Conservation (phyloP, 2,888 invertebrate genomes). For the Cosmia pyralina region DNA sequence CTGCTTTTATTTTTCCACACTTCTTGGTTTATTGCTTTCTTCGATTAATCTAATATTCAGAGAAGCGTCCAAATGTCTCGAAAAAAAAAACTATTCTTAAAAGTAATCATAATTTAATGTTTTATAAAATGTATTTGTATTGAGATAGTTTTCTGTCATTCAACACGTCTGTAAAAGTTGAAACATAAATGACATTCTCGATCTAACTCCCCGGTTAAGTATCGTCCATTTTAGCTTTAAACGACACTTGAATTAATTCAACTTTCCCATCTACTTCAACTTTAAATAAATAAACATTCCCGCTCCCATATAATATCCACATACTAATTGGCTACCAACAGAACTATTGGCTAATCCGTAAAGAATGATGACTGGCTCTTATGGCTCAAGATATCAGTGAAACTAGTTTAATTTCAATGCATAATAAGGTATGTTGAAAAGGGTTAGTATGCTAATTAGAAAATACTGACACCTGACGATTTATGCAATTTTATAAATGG, state of each 20-base stretch:
- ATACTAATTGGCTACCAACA: slow-evolving; percentile 30
- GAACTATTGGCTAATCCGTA: slow-evolving; percentile 22
- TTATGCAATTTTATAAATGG: slow-evolving; percentile 44
- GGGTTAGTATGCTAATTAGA: slow-evolving; percentile 57
- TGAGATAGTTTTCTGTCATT: not conserved
- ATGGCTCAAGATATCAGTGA: slow-evolving; percentile 29
- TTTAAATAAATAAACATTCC: slow-evolving; percentile 23
- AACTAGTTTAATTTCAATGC: slow-evolving; percentile 58
- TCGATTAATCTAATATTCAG: too few species aligned
- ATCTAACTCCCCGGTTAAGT: not conserved
- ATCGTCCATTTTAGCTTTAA: not conserved
- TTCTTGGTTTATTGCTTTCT: not conserved
- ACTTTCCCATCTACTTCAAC: slow-evolving; percentile 27
- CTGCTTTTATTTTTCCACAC: not conserved
- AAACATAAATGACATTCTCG: not conserved
- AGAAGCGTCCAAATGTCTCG: not conserved
- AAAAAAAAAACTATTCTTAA: too few species aligned
- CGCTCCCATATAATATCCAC: slow-evolving; percentile 25
- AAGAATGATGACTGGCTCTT: slow-evolving; percentile 28
- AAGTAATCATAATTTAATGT: too few species aligned
- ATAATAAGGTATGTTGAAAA: slow-evolving; percentile 56
- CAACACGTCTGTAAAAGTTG: not conserved
- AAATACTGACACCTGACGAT: slow-evolving; percentile 23
- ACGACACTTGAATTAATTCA: slow-evolving; percentile 2
- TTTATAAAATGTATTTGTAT: not conserved